A percentile compares a stretch with the other conserved stretches of the same genome.
Evolutionary conservation across 2,113 vertebrate species (phyloP).

Genomic region (Pluvianellus socialis): DNA sequence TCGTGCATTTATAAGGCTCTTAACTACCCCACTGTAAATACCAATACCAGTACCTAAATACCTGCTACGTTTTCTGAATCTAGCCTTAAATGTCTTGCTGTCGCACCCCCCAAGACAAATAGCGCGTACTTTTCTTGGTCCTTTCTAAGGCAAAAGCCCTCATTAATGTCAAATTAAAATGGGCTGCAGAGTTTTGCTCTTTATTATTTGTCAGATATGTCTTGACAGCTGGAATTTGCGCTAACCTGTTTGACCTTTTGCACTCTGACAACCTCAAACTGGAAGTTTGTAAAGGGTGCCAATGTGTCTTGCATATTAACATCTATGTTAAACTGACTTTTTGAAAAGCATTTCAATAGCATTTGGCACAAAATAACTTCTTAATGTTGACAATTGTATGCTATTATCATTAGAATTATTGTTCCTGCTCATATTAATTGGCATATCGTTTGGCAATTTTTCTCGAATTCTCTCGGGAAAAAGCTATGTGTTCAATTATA

Average conservation of each 20-base stretch:
- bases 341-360: neutral
- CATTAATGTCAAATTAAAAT: neutral
- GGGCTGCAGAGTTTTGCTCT: constrained; percentile 3
- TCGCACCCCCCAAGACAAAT: neutral
- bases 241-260: constrained; percentile 4
- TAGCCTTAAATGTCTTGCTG: neutral
- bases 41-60: neutral
- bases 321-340: neutral
- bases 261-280: neutral
- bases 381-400: neutral
- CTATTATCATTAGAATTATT: neutral
- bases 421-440: neutral
- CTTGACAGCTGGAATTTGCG: constrained; percentile 9
- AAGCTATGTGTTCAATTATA: neutral
- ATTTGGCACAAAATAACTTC: neutral
- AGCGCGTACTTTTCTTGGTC: neutral
- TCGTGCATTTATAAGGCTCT: neutral
- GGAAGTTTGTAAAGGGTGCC: neutral
- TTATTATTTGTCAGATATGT: neutral
- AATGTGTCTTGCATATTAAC: neutral
- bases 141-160: neutral
- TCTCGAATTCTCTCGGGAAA: neutral
- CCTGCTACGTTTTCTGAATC: neutral
- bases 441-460: neutral
- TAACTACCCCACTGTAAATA: neutral